These are phyloP conservation scores for Neocloeon triangulifer DNA, from an alignment of 1,140 invertebrate species.

Conservation along the genomic window DNA sequence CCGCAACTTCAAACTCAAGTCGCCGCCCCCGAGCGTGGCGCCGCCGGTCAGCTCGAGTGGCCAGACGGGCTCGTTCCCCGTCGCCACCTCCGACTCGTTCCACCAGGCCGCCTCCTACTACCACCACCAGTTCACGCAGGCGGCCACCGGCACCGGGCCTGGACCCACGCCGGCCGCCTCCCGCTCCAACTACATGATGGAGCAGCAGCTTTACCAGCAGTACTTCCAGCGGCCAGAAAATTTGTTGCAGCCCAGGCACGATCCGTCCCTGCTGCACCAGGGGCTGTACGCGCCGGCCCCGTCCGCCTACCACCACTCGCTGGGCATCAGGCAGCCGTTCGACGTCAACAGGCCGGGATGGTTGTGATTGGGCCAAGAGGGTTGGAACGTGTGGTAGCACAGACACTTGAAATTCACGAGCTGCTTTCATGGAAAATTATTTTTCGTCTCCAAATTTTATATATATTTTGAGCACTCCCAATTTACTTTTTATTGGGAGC, in stretches of 20 bases:
- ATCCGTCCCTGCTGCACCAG: slow-evolving; percentile 31
- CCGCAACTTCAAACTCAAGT: slow-evolving; percentile 8
- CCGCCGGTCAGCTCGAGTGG: slow-evolving; percentile 18
- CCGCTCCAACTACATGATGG: slow-evolving; percentile 21
- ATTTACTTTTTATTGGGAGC: too few relatives aligned
- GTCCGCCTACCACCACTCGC: slow-evolving; percentile 27
- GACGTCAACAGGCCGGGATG: slow-evolving; percentile 34
- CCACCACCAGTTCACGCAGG: slow-evolving; percentile 14
- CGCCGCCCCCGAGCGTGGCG: slow-evolving; percentile 26
- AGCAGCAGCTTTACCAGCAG: slow-evolving; percentile 40
- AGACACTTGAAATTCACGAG: too few relatives aligned
- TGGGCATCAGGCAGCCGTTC: slow-evolving; percentile 40
- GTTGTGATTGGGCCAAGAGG: too few relatives aligned
- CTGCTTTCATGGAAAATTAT: too few relatives aligned
- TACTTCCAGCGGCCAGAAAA: slow-evolving; percentile 35
- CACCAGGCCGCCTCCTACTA: slow-evolving; percentile 20
- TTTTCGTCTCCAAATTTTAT: too few relatives aligned
- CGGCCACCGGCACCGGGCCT: slow-evolving; percentile 12
- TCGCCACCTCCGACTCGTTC: slow-evolving; percentile 21
- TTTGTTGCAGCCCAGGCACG: slow-evolving; percentile 22
- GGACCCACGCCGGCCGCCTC: too few relatives aligned
- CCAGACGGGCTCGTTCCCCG: slow-evolving; percentile 26
- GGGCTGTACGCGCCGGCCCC: slow-evolving; percentile 27
- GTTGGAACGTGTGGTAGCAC: too few relatives aligned
- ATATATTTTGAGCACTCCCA: too few relatives aligned